phyloP scores from a whole-genome alignment of 1,140 invertebrate species.

The Elysia chlorotica region DNA sequence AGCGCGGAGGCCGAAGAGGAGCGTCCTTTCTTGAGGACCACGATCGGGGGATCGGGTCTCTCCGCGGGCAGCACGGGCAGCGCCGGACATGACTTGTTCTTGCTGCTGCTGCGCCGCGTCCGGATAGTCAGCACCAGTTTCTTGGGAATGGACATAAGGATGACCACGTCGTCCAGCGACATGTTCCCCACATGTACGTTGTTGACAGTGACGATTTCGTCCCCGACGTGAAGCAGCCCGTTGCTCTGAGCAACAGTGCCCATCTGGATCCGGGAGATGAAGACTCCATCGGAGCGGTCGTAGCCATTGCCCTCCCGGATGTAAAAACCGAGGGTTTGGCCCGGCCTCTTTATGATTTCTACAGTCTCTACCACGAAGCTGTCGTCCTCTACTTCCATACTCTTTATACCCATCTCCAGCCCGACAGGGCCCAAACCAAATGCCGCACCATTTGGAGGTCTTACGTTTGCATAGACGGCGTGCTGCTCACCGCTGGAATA shows the following conservation, averaged over 20 bases:
- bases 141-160: slow-evolving; percentile 98
- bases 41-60: slow-evolving; percentile 81
- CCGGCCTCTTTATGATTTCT: slow-evolving; percentile 98
- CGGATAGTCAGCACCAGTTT: slow-evolving; percentile 91
- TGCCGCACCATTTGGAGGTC: not conserved
- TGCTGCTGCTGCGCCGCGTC: slow-evolving; percentile 52
- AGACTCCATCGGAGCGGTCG: slow-evolving; percentile 92
- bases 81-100: slow-evolving; percentile 57
- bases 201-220: slow-evolving; percentile 98
- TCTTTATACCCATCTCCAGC: slow-evolving; percentile 61
- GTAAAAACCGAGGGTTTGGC: slow-evolving; percentile 96
- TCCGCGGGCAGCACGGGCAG: slow-evolving; percentile 61
- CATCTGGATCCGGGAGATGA: slow-evolving; percentile 93
- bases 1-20: slow-evolving; percentile 53
- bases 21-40: slow-evolving; percentile 84
- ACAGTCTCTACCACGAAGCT: slow-evolving; percentile 82
- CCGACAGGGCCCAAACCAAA: slow-evolving; percentile 22
- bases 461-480: not conserved
- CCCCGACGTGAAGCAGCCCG: slow-evolving; percentile 94
- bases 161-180: slow-evolving; percentile 98
- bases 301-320: slow-evolving; percentile 96
- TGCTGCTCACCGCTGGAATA: no score
- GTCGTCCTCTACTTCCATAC: slow-evolving; percentile 56
- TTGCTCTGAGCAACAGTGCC: slow-evolving; percentile 83
- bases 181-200: slow-evolving; percentile 95